Evolutionary conservation across 1,140 invertebrate species (phyloP).

Genomic region (Drosophila lacertosa): DNA sequence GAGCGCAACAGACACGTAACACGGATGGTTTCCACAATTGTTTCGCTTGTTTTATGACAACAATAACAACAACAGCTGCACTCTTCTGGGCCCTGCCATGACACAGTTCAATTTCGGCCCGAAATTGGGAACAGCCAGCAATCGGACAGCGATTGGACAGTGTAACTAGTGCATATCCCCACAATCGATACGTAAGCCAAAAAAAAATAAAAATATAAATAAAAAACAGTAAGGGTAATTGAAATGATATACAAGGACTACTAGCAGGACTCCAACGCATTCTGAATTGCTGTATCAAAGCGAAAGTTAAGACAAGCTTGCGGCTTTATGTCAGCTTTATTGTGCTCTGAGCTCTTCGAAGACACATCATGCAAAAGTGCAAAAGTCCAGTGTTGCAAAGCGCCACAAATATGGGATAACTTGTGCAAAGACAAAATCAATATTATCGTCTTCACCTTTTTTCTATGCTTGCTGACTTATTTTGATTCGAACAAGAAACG

Average conservation of each 20-base stretch:
- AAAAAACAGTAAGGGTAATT: neutral
- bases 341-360: neutral
- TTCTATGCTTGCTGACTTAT: too few species aligned
- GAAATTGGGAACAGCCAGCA: conserved; percentile 22
- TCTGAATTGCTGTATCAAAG: neutral
- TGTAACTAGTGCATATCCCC: neutral
- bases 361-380: too few species aligned
- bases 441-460: too few species aligned
- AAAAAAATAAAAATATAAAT: too few species aligned
- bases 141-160: conserved; percentile 34
- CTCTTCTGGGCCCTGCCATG: conserved; percentile 63
- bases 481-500: too few species aligned
- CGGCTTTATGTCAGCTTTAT: neutral
- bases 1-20: conserved; percentile 70
- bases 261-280: neutral
- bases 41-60: conserved; percentile 37
- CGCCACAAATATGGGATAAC: too few species aligned
- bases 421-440: too few species aligned
- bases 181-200: neutral
- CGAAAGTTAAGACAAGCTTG: neutral
- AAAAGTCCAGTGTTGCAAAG: too few species aligned
- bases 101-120: conserved; percentile 75
- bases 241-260: neutral
- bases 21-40: conserved; percentile 47
- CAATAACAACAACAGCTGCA: conserved; percentile 56